phyloP scores from a whole-genome alignment of 2,113 vertebrate species.

The Notarius quadriscutis region DNA sequence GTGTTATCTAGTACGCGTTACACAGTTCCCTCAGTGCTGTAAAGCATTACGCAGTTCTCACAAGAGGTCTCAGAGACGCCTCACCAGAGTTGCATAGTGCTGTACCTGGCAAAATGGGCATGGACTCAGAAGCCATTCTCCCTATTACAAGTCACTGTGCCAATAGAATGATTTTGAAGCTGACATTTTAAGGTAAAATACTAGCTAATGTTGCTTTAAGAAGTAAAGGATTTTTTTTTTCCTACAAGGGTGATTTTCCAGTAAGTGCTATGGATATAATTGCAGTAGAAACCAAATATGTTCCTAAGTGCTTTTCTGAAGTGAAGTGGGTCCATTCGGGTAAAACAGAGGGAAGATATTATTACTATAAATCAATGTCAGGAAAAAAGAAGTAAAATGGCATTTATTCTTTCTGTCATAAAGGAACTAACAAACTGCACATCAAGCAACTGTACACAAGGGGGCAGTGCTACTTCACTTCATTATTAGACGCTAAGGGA shows the following conservation, averaged over 20 bases:
- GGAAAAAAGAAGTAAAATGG: neutral
- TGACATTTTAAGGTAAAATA: too few species aligned
- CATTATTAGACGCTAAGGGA: too few species aligned
- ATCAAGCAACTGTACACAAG: conserved; percentile 4
- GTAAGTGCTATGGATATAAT: neutral
- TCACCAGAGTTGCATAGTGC: too few species aligned
- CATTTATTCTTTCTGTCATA: neutral
- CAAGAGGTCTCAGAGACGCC: too few species aligned
- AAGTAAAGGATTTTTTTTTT: neutral
- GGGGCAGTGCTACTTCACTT: conserved; percentile 31
- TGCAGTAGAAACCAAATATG: neutral
- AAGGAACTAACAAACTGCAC: neutral
- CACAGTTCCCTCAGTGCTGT: too few species aligned
- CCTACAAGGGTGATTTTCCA: neutral
- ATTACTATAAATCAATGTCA: neutral
- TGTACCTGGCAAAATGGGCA: too few species aligned
- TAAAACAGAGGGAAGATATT: neutral
- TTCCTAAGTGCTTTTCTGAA: neutral
- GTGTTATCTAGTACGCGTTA: too few species aligned
- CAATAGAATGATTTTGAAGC: too few species aligned
- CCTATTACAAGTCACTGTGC: too few species aligned
- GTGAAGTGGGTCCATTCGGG: neutral
- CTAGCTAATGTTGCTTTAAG: neutral
- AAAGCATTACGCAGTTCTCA: too few species aligned
- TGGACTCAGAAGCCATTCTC: too few species aligned